Percentiles rank a stretch among this genome's conserved stretches.
Evolutionary conservation across 1,140 invertebrate species (phyloP).

Genomic region (Drosophila auraria): DNA sequence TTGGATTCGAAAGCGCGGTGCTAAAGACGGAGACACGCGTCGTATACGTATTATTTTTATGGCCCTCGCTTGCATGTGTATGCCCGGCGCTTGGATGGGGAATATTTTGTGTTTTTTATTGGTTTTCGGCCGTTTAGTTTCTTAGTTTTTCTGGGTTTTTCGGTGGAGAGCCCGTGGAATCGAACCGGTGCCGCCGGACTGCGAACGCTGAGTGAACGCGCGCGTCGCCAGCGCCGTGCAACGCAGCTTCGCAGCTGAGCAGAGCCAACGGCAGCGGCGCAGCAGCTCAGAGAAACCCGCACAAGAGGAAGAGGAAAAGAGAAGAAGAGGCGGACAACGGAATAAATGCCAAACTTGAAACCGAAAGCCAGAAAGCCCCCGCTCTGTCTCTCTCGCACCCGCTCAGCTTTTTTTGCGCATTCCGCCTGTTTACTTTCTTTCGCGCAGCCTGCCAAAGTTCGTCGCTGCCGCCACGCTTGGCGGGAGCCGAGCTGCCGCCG

Average conservation of each 20-base stretch:
- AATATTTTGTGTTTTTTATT: conserved; percentile 29
- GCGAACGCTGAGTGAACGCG: conserved; percentile 82
- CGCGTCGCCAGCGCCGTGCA: conserved; percentile 70
- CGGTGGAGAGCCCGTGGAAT: conserved; percentile 61
- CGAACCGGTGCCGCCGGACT: conserved; percentile 83
- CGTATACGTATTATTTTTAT: conserved; percentile 51
- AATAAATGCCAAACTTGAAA: conserved; percentile 74
- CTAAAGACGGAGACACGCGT: conserved; percentile 71
- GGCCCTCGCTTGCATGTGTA: conserved; percentile 35
- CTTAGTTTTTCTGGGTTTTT: conserved; percentile 14
- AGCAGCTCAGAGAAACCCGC: conserved; percentile 19
- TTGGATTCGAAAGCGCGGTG: conserved; percentile 46
- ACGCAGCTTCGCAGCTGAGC: conserved; percentile 58
- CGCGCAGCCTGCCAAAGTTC: conserved; percentile 62
- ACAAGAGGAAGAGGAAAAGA: conserved; percentile 50
- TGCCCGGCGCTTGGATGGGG: conserved; percentile 3
- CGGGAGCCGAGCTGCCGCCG: conserved; percentile 16
- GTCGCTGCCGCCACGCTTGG: conserved; percentile 40
- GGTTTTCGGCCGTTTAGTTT: conserved; percentile 30
- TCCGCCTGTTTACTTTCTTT: conserved; percentile 77
- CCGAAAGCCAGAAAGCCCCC: conserved; percentile 62
- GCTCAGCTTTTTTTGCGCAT: conserved; percentile 64
- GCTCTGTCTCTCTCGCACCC: conserved; percentile 21
- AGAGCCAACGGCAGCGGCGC: conserved; percentile 18
- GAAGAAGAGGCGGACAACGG: conserved; percentile 37